Evolutionary conservation across 1,140 invertebrate species (phyloP).

Genomic region (Nymphalis io): DNA sequence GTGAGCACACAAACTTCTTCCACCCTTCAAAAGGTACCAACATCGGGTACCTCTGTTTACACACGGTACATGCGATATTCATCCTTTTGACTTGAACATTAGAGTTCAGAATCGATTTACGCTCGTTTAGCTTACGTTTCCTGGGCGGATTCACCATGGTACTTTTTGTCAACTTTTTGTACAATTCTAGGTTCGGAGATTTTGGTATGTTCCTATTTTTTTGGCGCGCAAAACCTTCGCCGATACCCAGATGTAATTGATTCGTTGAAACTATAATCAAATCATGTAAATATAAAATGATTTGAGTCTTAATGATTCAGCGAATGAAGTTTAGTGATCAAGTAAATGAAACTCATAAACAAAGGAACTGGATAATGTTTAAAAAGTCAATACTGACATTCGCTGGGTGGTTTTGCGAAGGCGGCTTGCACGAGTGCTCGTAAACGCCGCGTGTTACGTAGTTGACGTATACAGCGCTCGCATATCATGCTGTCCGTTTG

Average conservation of each 20-base stretch:
- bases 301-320: background rate
- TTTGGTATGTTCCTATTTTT: conserved; percentile 27
- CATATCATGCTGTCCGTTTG: conserved; percentile 53
- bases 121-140: conserved; percentile 24
- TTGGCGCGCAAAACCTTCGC: conserved; percentile 27
- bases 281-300: background rate
- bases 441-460: conserved; percentile 50
- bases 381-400: conserved; percentile 38
- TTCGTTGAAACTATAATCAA: conserved; percentile 30
- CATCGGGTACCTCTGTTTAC: conserved; percentile 58
- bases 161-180: conserved; percentile 33
- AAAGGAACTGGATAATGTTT: no score
- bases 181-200: conserved; percentile 23
- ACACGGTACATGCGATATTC: conserved; percentile 49
- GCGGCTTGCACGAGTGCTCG: conserved; percentile 49
- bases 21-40: conserved; percentile 43
- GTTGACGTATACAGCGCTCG: conserved; percentile 50
- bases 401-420: conserved; percentile 48
- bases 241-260: conserved; percentile 38
- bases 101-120: conserved; percentile 30
- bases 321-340: no score
- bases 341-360: no score
- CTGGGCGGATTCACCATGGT: conserved; percentile 32
- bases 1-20: conserved; percentile 55
- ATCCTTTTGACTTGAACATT: conserved; percentile 40